phyloP scores from a whole-genome alignment of 2,797 vertebrate genomes.

The Muraenolepis orangiensis region DNA sequence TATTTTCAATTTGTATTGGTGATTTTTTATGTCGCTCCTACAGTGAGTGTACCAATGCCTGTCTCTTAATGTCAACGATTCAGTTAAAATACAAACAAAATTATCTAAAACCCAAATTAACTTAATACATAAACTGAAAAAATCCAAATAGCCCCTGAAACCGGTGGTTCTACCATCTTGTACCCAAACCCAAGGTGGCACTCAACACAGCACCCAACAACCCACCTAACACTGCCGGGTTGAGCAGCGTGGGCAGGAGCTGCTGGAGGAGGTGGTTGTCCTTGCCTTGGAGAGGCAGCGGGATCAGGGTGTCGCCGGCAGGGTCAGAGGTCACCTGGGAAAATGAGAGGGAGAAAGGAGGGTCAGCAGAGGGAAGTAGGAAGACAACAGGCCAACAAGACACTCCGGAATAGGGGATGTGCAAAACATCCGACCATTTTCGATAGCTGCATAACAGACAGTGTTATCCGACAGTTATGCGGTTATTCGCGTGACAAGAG shows the following conservation, averaged over 20 bases:
- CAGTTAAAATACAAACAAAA: background rate
- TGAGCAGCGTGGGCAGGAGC: conserved; percentile 79
- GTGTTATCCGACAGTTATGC: too few relatives aligned
- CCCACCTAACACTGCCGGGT: conserved; percentile 78
- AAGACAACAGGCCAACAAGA: background rate
- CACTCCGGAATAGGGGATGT: too few relatives aligned
- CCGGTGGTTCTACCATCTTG: too few relatives aligned
- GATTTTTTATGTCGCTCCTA: background rate
- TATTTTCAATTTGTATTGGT: background rate
- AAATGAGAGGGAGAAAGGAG: background rate
- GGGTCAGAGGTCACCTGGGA: conserved; percentile 61
- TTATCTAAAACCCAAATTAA: background rate
- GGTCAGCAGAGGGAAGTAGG: background rate
- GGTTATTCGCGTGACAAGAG: too few relatives aligned
- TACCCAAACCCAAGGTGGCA: too few relatives aligned
- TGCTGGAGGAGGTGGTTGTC: conserved; percentile 73
- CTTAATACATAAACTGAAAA: background rate
- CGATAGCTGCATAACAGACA: too few relatives aligned
- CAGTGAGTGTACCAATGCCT: background rate
- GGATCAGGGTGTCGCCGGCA: conserved; percentile 71
- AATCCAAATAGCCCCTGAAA: background rate
- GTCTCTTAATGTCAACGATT: background rate
- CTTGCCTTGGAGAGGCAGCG: conserved; percentile 71
- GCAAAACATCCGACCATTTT: too few relatives aligned
- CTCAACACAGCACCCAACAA: background rate